Percentiles rank a stretch among this genome's conserved stretches.
phyloP scores from a whole-genome alignment of 2,113 vertebrate genomes.

The Formicarius rufipectus region DNA sequence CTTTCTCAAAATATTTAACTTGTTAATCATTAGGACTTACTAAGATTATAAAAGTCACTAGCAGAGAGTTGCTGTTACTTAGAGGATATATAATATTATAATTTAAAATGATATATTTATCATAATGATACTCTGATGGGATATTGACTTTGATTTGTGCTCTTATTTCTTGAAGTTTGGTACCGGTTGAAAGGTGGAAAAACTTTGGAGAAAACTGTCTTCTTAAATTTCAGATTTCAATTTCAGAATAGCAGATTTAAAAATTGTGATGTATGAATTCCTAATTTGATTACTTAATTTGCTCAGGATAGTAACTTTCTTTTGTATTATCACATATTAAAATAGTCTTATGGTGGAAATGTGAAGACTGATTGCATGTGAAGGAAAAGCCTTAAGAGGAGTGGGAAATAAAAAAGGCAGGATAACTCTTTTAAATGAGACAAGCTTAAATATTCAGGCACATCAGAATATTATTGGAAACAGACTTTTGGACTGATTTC shows the following conservation, averaged over 20 bases:
- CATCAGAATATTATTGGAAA: neutral
- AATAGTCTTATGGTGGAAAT: neutral
- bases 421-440: neutral
- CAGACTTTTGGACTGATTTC: constrained; percentile 3
- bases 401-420: neutral
- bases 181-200: neutral
- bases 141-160: neutral
- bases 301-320: neutral
- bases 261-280: neutral
- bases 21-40: neutral
- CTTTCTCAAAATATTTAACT: neutral
- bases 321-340: neutral
- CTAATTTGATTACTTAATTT: neutral
- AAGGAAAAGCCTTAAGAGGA: neutral
- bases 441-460: constrained; percentile 20
- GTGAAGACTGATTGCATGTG: neutral
- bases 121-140: neutral
- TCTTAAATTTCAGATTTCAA: neutral
- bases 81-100: neutral
- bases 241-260: neutral
- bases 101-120: neutral
- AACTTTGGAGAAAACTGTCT: neutral
- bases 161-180: neutral
- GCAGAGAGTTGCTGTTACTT: neutral
- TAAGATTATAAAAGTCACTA: neutral